Conservation (phyloP, 2,113 vertebrate genomes). For the Oxygymnocypris stewartii region DNA sequence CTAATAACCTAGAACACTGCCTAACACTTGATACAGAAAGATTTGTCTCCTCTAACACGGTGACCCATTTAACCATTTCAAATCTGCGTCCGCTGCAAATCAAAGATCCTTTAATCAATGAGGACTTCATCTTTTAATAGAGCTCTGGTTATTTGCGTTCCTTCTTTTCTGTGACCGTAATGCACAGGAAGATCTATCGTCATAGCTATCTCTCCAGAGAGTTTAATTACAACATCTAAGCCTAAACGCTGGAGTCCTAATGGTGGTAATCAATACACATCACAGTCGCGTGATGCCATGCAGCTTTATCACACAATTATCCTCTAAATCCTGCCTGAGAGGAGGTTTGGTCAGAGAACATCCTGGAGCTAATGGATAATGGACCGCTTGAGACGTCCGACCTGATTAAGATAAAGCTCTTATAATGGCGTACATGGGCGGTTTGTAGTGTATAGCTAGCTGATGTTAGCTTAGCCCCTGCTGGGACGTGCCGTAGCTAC, state of each 20-base stretch:
- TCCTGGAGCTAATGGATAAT: conserved; percentile 32
- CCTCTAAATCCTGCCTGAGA: conserved; percentile 38
- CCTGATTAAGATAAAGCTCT: conserved; percentile 41
- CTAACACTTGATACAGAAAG: background rate
- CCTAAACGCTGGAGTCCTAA: conserved; percentile 42
- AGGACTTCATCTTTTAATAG: background rate
- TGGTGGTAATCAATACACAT: conserved; percentile 49
- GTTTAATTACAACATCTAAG: conserved; percentile 10
- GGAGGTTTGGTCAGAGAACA: background rate
- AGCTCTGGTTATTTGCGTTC: background rate
- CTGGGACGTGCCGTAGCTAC: too few species aligned
- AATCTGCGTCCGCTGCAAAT: background rate
- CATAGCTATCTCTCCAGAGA: background rate
- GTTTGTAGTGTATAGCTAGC: background rate
- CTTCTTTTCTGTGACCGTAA: background rate
- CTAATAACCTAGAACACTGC: too few species aligned
- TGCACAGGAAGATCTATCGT: background rate
- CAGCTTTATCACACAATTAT: conserved; percentile 42
- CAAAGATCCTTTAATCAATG: background rate
- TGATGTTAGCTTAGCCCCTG: conserved; percentile 22
- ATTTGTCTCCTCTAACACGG: background rate
- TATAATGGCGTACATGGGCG: conserved; percentile 33
- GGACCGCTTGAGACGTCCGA: background rate
- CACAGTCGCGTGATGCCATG: background rate
- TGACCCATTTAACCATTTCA: background rate